Percentiles rank a stretch among this genome's conserved stretches.
phyloP scores from a whole-genome alignment of 2,888 invertebrate genomes.

The Apotomis turbidana region DNA sequence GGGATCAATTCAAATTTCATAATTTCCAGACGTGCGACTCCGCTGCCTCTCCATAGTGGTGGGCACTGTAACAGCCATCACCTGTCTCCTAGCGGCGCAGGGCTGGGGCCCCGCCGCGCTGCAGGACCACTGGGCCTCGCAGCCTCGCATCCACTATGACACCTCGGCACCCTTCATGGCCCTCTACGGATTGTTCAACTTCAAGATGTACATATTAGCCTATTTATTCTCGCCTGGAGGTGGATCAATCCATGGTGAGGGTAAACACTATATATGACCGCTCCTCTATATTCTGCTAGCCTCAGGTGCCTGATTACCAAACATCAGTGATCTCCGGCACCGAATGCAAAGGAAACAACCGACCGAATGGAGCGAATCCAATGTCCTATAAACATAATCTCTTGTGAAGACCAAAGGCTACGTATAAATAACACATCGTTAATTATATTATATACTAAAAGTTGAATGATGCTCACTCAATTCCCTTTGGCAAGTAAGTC shows the following conservation, averaged over 20 bases:
- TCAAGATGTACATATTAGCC: conserved; percentile 96
- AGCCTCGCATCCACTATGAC: conserved; percentile 93
- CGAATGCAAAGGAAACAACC: too few species aligned
- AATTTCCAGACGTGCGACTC: conserved; percentile 91
- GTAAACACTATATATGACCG: conserved; percentile 31
- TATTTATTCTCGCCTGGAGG: conserved; percentile 96
- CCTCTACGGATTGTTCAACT: conserved; percentile 96
- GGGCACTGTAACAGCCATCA: conserved; percentile 90
- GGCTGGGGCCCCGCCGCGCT: conserved; percentile 95
- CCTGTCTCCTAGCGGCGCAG: conserved; percentile 89
- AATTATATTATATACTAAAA: not conserved
- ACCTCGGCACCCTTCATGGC: conserved; percentile 98
- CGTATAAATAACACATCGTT: too few species aligned
- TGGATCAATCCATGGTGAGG: conserved; percentile 91
- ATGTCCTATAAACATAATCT: too few species aligned
- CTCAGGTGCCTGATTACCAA: too few species aligned
- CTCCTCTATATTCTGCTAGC: too few species aligned
- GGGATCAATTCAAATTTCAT: not conserved
- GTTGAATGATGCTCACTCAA: too few species aligned
- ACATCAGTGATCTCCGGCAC: too few species aligned
- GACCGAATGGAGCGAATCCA: too few species aligned
- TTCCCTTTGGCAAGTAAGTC: not conserved
- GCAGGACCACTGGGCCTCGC: conserved; percentile 97
- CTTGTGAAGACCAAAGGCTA: too few species aligned
- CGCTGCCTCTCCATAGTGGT: conserved; percentile 95